phyloP scores from a whole-genome alignment of 2,113 vertebrate species.

The Spermophilus dauricus region DNA sequence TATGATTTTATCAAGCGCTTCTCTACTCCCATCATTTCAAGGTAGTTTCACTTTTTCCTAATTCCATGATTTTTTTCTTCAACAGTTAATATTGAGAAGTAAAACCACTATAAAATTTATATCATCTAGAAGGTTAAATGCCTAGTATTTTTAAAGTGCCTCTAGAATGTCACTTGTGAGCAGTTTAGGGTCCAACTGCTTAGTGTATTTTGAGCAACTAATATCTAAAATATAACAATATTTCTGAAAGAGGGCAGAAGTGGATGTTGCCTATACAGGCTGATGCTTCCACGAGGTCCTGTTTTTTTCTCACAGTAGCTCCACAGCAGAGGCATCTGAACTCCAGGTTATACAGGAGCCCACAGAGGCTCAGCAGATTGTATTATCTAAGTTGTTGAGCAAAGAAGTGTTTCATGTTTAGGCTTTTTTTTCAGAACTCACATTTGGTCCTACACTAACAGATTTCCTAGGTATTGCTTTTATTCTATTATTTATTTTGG shows the following conservation, averaged over 20 bases:
- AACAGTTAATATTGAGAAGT: background rate
- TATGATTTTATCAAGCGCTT: background rate
- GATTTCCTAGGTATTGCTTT: background rate
- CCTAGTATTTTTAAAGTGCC: background rate
- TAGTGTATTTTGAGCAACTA: background rate
- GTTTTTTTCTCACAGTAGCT: background rate
- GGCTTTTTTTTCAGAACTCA: background rate
- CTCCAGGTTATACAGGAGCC: background rate
- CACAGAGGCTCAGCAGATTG: background rate
- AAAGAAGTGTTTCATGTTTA: background rate
- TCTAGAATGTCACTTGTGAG: background rate
- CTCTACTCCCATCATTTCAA: background rate
- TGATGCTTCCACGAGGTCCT: background rate
- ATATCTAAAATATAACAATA: background rate
- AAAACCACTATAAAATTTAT: background rate
- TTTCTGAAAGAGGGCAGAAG: background rate
- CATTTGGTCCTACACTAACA: background rate
- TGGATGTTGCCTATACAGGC: background rate
- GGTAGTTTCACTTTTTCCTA: background rate
- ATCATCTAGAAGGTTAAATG: background rate
- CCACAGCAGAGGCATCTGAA: background rate
- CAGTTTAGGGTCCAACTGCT: background rate
- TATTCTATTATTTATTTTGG: background rate
- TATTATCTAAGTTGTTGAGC: background rate
- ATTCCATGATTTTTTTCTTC: background rate